phyloP scores from a whole-genome alignment of 2,888 invertebrate species.

The Macrostomum cliftonense region DNA sequence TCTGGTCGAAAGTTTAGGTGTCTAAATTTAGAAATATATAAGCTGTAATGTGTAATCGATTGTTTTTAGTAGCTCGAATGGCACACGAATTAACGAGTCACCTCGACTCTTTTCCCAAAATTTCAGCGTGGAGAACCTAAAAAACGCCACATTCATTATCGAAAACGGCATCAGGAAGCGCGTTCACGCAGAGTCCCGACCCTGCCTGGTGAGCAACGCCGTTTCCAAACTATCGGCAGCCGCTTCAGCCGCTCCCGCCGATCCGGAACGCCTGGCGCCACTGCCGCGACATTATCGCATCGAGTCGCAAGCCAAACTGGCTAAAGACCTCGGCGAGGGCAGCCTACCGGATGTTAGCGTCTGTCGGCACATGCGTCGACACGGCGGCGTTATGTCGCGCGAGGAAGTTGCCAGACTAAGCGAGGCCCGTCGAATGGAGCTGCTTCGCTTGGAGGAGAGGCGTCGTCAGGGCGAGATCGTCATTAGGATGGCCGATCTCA shows the following conservation, averaged over 20 bases:
- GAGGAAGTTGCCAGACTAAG: slow-evolving; percentile 85
- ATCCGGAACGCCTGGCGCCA: too few species aligned
- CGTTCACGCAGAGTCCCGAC: slow-evolving; percentile 21
- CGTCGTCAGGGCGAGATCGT: slow-evolving; percentile 31
- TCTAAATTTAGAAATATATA: too few species aligned
- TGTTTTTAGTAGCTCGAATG: too few species aligned
- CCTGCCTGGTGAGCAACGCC: too few species aligned
- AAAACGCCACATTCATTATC: slow-evolving; percentile 24
- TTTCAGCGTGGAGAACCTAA: too few species aligned
- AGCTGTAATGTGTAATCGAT: too few species aligned
- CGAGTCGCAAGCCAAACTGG: slow-evolving; percentile 19
- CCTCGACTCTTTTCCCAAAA: too few species aligned
- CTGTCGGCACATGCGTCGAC: slow-evolving; percentile 53
- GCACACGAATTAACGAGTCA: too few species aligned
- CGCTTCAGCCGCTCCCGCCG: too few species aligned
- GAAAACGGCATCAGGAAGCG: slow-evolving; percentile 35
- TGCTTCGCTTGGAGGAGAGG: slow-evolving; percentile 47
- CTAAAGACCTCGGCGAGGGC: slow-evolving; percentile 41
- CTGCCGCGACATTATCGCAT: slow-evolving; percentile 53
- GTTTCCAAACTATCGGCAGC: too few species aligned
- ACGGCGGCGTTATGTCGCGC: slow-evolving; percentile 57
- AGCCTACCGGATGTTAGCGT: slow-evolving; percentile 69
- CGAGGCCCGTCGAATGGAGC: slow-evolving; percentile 77
- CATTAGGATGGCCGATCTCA: slow-evolving; percentile 31
- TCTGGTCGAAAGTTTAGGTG: too few species aligned